These are phyloP conservation scores for Lichenostomus cassidix DNA, from an alignment of 2,113 vertebrate genomes.

Conservation along the genomic window DNA sequence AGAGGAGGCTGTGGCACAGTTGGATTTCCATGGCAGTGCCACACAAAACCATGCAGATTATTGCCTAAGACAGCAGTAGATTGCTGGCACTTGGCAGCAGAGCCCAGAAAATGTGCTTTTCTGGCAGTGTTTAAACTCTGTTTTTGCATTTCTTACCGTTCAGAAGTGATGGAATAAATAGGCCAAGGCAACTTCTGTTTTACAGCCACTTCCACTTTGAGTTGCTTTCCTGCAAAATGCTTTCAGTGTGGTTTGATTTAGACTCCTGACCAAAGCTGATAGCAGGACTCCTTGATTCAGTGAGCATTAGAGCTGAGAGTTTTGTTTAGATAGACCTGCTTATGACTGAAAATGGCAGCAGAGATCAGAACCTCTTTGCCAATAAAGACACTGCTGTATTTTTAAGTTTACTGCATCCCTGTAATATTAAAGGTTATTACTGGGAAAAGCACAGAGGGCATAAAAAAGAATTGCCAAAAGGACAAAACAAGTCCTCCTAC, in stretches of 20 bases:
- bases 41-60: background rate
- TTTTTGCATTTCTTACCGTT: background rate
- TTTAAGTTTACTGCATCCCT: background rate
- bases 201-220: background rate
- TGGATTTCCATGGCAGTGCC: background rate
- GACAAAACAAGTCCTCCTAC: background rate
- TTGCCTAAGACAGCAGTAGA: background rate
- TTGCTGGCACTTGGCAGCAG: background rate
- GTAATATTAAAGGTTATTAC: background rate
- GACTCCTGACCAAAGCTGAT: background rate
- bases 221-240: background rate
- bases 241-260: background rate
- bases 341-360: background rate
- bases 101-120: background rate
- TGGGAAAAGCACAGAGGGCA: background rate
- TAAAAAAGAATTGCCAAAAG: background rate
- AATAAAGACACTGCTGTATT: background rate
- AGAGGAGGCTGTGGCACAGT: background rate
- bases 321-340: background rate
- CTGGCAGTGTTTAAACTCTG: background rate
- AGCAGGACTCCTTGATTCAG: background rate
- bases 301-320: background rate
- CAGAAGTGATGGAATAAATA: background rate
- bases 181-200: background rate
- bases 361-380: background rate